Evolutionary conservation across 2,888 invertebrate species (phyloP).

Genomic region (Beris morrisii): DNA sequence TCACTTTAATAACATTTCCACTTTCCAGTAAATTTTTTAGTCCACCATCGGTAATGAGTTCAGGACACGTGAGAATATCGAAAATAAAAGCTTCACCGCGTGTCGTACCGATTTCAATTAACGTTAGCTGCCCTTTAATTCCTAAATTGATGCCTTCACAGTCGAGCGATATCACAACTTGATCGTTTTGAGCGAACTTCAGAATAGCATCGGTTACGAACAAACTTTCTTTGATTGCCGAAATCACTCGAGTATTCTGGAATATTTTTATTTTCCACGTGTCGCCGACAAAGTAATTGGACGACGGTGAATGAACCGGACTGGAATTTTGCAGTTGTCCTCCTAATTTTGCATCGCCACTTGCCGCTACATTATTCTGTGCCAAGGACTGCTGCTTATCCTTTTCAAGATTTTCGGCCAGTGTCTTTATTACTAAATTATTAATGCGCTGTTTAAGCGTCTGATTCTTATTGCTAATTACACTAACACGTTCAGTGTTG

Average conservation of each 20-base stretch:
- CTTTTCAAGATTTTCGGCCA: slow-evolving; percentile 79
- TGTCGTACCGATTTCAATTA: slow-evolving; percentile 82
- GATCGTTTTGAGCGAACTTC: slow-evolving; percentile 57
- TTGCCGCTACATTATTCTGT: slow-evolving; percentile 39
- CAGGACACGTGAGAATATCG: slow-evolving; percentile 83
- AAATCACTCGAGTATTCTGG: slow-evolving; percentile 80
- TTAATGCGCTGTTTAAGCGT: slow-evolving; percentile 86
- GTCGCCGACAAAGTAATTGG: slow-evolving; percentile 63
- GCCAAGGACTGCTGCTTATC: slow-evolving; percentile 54
- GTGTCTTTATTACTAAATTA: slow-evolving; percentile 82
- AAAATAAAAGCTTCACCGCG: slow-evolving; percentile 83
- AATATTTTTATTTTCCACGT: slow-evolving; percentile 80
- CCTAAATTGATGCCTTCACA: slow-evolving; percentile 94
- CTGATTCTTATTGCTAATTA: slow-evolving; percentile 61
- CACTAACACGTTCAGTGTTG: slow-evolving; percentile 53
- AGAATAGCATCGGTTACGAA: slow-evolving; percentile 75
- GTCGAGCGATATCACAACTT: slow-evolving; percentile 79
- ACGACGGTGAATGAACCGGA: slow-evolving; percentile 46
- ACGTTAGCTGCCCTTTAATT: slow-evolving; percentile 81
- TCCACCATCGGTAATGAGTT: slow-evolving; percentile 75
- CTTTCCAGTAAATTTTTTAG: slow-evolving; percentile 79
- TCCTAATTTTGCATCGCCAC: slow-evolving; percentile 55
- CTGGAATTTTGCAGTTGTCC: slow-evolving; percentile 46
- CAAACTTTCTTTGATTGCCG: slow-evolving; percentile 75
- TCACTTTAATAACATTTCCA: slow-evolving; percentile 80